Evolutionary conservation across 2,888 invertebrate genomes (phyloP).

Genomic region (Apodemia arnacis): DNA sequence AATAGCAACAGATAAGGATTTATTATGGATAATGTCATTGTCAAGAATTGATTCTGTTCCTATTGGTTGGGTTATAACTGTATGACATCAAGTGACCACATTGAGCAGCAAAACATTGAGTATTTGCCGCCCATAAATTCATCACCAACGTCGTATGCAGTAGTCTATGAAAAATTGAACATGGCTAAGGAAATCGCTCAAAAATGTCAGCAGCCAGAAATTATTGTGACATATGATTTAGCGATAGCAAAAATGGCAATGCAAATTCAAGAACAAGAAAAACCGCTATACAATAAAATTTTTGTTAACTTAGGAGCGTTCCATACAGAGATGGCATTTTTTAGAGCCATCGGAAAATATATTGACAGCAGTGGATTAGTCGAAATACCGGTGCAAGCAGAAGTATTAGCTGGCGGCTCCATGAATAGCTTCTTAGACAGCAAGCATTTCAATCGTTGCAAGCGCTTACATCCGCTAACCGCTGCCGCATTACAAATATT

Average conservation of each 20-base stretch:
- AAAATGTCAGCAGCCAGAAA: background rate
- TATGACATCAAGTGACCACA: too few species aligned
- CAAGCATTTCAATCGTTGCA: conserved; percentile 88
- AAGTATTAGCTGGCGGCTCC: background rate
- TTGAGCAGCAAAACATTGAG: too few species aligned
- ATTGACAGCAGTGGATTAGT: background rate
- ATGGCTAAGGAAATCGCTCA: too few species aligned
- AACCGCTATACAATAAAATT: background rate
- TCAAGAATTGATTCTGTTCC: conserved; percentile 55
- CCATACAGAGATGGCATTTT: background rate
- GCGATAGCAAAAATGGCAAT: background rate
- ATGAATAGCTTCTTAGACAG: conserved; percentile 86
- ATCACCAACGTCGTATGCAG: too few species aligned
- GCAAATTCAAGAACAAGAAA: background rate
- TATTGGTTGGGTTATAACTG: too few species aligned
- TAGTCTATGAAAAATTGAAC: too few species aligned
- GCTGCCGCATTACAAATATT: conserved; percentile 84
- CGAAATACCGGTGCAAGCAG: background rate
- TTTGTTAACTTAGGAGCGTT: background rate
- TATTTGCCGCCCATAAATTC: too few species aligned
- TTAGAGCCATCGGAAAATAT: background rate
- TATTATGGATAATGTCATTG: conserved; percentile 68
- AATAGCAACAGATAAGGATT: conserved; percentile 83
- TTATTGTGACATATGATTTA: background rate
- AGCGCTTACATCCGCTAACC: conserved; percentile 86